These are phyloP conservation scores for Eueremaeus valkanovi DNA, from an alignment of 2,888 invertebrate genomes.

Conservation along the genomic window DNA sequence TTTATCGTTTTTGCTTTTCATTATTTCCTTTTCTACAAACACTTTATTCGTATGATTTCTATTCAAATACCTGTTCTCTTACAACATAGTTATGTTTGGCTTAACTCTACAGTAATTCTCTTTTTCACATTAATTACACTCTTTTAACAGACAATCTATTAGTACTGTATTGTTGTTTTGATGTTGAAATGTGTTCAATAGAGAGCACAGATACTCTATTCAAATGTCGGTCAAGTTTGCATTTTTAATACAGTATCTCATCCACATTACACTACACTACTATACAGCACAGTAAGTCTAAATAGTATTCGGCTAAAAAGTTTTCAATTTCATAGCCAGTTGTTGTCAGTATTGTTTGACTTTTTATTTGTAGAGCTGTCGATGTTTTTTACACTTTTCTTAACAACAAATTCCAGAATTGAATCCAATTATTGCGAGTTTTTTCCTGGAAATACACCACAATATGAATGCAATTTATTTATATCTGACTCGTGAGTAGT, in stretches of 20 bases:
- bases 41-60: not conserved
- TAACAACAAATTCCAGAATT: not conserved
- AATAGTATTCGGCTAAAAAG: no score
- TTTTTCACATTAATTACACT: not conserved
- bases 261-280: no score
- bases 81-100: not conserved
- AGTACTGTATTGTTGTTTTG: constrained; percentile 1
- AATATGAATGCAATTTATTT: constrained; percentile 3
- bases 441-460: not conserved
- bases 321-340: no score
- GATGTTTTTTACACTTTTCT: no score
- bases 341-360: no score
- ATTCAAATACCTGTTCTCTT: not conserved
- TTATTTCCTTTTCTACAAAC: no score
- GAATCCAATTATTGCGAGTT: not conserved
- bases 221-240: constrained; percentile 15
- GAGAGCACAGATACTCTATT: not conserved
- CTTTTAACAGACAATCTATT: not conserved
- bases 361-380: no score
- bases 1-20: no score
- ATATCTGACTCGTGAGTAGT: not conserved
- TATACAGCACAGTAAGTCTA: no score
- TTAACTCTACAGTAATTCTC: no score
- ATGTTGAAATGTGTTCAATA: not conserved
- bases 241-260: not conserved